phyloP scores from a whole-genome alignment of 2,888 invertebrate species.

The Pherbina coryleti region DNA sequence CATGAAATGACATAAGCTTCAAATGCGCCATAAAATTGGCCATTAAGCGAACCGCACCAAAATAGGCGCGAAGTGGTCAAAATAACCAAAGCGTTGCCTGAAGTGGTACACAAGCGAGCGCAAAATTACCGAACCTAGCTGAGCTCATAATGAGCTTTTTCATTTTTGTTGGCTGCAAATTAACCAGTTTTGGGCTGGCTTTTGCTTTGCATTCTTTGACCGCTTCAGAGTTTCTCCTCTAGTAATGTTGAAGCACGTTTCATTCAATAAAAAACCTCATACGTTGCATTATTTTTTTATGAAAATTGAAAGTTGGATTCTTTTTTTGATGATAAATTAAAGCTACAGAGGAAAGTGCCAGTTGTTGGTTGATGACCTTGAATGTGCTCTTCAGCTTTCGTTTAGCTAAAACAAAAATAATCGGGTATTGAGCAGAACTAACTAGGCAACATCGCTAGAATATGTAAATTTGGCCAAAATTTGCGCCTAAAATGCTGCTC shows the following conservation, averaged over 20 bases:
- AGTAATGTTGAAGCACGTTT: too few relatives aligned
- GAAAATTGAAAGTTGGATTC: too few relatives aligned
- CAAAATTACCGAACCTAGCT: neutral
- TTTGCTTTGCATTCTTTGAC: neutral
- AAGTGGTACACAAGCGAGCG: neutral
- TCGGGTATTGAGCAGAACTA: too few relatives aligned
- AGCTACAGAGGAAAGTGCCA: too few relatives aligned
- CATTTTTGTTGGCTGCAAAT: neutral
- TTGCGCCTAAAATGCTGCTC: neutral
- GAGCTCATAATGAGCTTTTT: slow-evolving; percentile 4
- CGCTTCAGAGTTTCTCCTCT: too few relatives aligned
- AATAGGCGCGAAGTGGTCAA: neutral
- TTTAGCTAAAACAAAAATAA: too few relatives aligned
- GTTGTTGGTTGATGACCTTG: too few relatives aligned
- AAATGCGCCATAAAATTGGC: neutral
- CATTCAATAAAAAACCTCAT: too few relatives aligned
- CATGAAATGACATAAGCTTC: neutral
- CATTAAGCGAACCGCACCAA: neutral
- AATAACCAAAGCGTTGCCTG: neutral
- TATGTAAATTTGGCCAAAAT: too few relatives aligned
- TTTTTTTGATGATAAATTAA: too few relatives aligned
- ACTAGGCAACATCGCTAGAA: too few relatives aligned
- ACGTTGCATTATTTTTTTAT: neutral
- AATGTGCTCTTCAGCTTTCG: too few relatives aligned
- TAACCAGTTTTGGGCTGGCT: neutral